Base-by-base conservation (phyloP, 2,888 invertebrate species). In the Troilus luridus region DNA sequence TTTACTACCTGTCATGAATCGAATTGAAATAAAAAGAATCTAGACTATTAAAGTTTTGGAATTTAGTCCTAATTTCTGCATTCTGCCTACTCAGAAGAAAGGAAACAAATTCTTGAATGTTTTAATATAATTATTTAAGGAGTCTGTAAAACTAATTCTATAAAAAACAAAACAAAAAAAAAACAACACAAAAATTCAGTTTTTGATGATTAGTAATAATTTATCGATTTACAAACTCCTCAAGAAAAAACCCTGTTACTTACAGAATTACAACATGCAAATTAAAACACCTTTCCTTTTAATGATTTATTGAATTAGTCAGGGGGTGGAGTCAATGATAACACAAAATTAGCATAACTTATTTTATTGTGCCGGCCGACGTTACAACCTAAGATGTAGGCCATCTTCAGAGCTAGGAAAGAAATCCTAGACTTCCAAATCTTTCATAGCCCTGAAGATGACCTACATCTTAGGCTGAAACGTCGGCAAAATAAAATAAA, bases 21-120 rank as follows among this genome's bases (percentile, higher is more conserved):
- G 27, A 27, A 77, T 41, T 41, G 19, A 41, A 41, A 41, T 41
- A 11, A 77, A 77, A 72, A 41, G 27, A 77, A 41, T 77, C 72
- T 77, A 77, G 72, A 64, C 72, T 77, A 77, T 27, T 85, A 56
- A 24, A 88, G 24, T 88, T 62, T 41, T 41, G 41, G n/a, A 88
- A 60, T 88, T 60, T 24, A 64, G 27, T 41, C 88, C 88, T 88
- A 90, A 90, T 90, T 90, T 90, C 90, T 90, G 90, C 90, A 90
- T 90, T 90, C 90, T 90, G 90, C 90, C 90, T 90, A 77, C 64
- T 72, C 54, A 72, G 54, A 72, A 58, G 59, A 72, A 62, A 72
- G 9, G 85, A 8, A 85, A 58, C n/a, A n/a, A 88, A 85, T 54
- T 85, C 10, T 56, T 56, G 54, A 17, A 56, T n/a, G n/a, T 85